These are phyloP conservation scores for Agrochola lychnidis DNA, from an alignment of 2,888 invertebrate species.

Conservation along the genomic window DNA sequence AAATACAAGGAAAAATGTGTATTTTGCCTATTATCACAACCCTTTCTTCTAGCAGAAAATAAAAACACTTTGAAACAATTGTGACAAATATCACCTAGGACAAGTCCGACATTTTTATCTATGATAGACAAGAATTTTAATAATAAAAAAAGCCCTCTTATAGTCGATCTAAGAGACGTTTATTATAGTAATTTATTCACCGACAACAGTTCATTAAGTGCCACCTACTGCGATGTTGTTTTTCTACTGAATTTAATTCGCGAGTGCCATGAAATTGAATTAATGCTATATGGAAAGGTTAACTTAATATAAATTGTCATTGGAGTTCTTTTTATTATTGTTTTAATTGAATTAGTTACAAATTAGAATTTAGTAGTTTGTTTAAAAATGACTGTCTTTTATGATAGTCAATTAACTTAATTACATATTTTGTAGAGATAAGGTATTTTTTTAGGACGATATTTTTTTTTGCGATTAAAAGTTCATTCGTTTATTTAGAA, in stretches of 20 bases:
- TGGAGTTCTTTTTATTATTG: conserved; percentile 11
- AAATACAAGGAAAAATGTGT: neutral
- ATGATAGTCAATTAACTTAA: conserved; percentile 9
- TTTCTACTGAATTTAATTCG: conserved; percentile 41
- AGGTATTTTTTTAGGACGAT: neutral
- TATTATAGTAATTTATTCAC: conserved; percentile 49
- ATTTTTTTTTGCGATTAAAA: neutral
- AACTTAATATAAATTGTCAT: neutral
- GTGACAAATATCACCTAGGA: conserved; percentile 14
- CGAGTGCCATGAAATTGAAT: conserved; percentile 43
- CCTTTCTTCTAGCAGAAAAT: neutral
- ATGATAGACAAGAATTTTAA: neutral
- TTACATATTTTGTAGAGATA: conserved; percentile 7
- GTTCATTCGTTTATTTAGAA: conserved; percentile 17
- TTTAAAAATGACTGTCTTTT: neutral
- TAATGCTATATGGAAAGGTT: conserved; percentile 42
- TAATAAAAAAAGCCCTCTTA: neutral
- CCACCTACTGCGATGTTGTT: conserved; percentile 48
- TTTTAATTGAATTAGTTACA: neutral
- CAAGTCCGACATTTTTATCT: conserved; percentile 2
- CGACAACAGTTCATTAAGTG: conserved; percentile 36
- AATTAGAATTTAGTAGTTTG: neutral
- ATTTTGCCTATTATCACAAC: neutral
- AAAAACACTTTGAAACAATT: conserved; percentile 2
- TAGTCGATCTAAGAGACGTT: conserved; percentile 14